Conservation (phyloP, 2,113 vertebrate genomes). For the Trogon melanurus region DNA sequence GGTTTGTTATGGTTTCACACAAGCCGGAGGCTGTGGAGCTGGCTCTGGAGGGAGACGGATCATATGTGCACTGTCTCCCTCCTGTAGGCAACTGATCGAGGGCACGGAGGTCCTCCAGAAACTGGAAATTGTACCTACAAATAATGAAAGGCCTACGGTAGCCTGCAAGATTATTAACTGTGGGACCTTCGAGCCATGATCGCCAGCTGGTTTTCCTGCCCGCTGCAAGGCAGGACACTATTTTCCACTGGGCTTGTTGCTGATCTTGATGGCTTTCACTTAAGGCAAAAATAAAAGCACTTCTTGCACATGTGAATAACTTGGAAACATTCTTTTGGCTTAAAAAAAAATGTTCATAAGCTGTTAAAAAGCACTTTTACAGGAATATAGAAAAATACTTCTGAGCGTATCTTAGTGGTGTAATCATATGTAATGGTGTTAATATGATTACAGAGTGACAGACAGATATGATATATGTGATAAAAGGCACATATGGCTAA, state of each 20-base stretch:
- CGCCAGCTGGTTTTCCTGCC: neutral
- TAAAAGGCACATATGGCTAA: neutral
- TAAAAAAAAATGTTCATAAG: neutral
- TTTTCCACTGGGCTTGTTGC: neutral
- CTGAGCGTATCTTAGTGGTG: neutral
- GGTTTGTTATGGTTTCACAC: neutral
- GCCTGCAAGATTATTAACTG: slow-evolving; percentile 80
- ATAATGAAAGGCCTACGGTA: slow-evolving; percentile 82
- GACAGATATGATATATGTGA: neutral
- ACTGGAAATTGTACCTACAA: slow-evolving; percentile 78
- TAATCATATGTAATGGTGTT: neutral
- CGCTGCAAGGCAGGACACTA: neutral
- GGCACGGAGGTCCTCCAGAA: slow-evolving; percentile 82
- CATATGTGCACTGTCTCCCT: neutral
- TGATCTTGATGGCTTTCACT: neutral
- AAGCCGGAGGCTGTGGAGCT: neutral
- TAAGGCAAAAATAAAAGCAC: slow-evolving; percentile 7
- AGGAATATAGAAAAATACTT: neutral
- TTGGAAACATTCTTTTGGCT: neutral
- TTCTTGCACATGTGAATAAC: neutral
- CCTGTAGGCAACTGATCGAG: slow-evolving; percentile 82
- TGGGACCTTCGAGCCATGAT: slow-evolving; percentile 72
- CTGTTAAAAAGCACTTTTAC: neutral
- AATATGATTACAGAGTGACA: neutral
- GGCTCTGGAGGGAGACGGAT: accelerated